These are phyloP conservation scores for Mycteria americana DNA, from an alignment of 2,797 vertebrate species.

Conservation along the genomic window DNA sequence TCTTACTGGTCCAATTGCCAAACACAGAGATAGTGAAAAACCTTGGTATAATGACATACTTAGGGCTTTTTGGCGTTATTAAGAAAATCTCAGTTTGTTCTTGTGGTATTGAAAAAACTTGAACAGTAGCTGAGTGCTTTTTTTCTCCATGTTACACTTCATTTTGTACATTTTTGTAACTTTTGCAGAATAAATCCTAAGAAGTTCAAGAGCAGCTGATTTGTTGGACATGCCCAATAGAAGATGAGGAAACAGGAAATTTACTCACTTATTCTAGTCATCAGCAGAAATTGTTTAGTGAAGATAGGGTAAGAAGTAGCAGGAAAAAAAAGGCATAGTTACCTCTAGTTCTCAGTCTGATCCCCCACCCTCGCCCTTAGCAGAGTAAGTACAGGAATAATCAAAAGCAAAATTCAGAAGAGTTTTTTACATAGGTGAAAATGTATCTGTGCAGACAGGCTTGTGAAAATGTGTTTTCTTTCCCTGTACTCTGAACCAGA, in stretches of 20 bases:
- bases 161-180: not conserved
- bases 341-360: not conserved
- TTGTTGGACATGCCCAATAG: not conserved
- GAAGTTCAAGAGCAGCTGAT: not conserved
- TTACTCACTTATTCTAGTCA: not conserved
- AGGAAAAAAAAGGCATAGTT: not conserved
- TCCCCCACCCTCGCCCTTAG: not conserved
- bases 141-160: not conserved
- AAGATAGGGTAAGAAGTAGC: not conserved
- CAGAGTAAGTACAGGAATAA: not conserved
- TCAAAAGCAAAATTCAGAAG: not conserved
- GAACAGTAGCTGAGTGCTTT: not conserved
- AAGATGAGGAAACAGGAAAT: not conserved
- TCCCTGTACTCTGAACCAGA: not conserved
- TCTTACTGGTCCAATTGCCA: not conserved
- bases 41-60: not conserved
- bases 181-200: not conserved
- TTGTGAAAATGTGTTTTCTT: not conserved
- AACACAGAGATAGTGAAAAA: not conserved
- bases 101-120: not conserved
- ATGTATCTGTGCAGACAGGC: not conserved
- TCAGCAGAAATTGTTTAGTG: not conserved
- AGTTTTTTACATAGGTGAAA: not conserved
- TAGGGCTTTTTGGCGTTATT: not conserved
- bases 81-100: not conserved